Conservation (phyloP, 2,888 invertebrate species). For the Troides helena region DNA sequence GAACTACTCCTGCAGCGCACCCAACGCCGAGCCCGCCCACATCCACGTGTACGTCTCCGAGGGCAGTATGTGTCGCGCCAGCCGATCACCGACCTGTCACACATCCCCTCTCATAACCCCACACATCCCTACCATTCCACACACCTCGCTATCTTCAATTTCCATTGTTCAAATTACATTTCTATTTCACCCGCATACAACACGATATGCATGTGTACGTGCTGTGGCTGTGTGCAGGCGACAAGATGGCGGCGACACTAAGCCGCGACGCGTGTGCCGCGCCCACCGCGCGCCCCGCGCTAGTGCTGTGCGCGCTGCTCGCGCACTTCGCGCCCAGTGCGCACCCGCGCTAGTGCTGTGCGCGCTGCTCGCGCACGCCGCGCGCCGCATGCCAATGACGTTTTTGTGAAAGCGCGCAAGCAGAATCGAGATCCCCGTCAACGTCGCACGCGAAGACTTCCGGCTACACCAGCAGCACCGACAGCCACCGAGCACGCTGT, state of each 20-base stretch:
- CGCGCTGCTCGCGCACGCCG: constrained; percentile 1
- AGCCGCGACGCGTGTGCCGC: constrained; percentile 83
- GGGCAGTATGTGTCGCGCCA: constrained; percentile 80
- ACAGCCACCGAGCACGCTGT: neutral
- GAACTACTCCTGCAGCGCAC: constrained; percentile 94
- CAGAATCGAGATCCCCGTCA: too few species aligned
- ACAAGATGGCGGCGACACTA: constrained; percentile 94
- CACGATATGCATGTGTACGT: too few species aligned
- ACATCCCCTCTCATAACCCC: neutral
- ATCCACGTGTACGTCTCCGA: constrained; percentile 94
- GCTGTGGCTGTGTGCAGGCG: constrained; percentile 79
- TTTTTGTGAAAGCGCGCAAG: too few species aligned
- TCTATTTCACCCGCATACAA: too few species aligned
- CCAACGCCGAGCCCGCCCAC: constrained; percentile 93
- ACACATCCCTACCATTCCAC: neutral
- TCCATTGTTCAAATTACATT: too few species aligned
- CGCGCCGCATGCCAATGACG: neutral
- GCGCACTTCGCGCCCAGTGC: constrained; percentile 5
- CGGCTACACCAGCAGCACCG: too few species aligned
- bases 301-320: constrained; percentile 31
- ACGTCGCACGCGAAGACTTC: too few species aligned
- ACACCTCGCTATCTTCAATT: neutral
- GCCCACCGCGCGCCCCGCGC: constrained; percentile 55
- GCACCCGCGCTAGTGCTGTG: too few species aligned
- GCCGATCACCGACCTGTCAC: neutral